Base-by-base conservation (phyloP, 2,113 vertebrate genomes). In the Menidia beryllina region DNA sequence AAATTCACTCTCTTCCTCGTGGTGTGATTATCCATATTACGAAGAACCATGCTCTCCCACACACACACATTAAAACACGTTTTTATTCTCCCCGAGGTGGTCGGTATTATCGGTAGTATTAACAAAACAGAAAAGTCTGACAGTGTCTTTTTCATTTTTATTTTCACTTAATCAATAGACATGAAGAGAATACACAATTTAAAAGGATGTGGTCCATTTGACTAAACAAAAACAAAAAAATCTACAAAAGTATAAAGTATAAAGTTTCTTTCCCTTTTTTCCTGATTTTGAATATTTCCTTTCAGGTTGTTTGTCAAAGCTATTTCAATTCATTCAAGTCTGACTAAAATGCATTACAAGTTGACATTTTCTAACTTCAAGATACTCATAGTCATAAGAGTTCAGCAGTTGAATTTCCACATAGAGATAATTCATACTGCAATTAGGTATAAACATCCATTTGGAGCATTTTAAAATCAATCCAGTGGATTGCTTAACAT, bases 1-100 rank as follows among this genome's bases (percentile, higher is more conserved):
- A 87, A 65, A 71, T 77, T 66, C 55, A 68, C 30, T 85, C 65
- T 50, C 19, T 34, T 26, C 76, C 52, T 24, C 24, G 41, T 27
- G 39, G 34, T 39, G 48, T 73, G 69, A 80, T 73, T 19, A 41
- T 57, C 41, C 30, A 68, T 58, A 58, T 61, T 77, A 59, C 75
- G 39, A 71, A 45, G 41, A 82, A 27, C 25, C 49, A 25, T 67
- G 68, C 77, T 55, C 81, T 75, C 58, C 51, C 62, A 67, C 53
- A 71, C 61, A 75, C 67, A 34, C 30, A 34, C 5, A 5, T 3
- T 10, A 56, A 78, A 72, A 72, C 5, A 36, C n/a, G 14, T 27
- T 30, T 45, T 36, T 48, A 8, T 30, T 13, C 19, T 19, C 8
- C 27, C 17, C 52, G 11, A 55, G 5, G 10, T 55, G n/a, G 26